Conservation (phyloP, 2,888 invertebrate genomes). For the Pasiphila rectangulata region DNA sequence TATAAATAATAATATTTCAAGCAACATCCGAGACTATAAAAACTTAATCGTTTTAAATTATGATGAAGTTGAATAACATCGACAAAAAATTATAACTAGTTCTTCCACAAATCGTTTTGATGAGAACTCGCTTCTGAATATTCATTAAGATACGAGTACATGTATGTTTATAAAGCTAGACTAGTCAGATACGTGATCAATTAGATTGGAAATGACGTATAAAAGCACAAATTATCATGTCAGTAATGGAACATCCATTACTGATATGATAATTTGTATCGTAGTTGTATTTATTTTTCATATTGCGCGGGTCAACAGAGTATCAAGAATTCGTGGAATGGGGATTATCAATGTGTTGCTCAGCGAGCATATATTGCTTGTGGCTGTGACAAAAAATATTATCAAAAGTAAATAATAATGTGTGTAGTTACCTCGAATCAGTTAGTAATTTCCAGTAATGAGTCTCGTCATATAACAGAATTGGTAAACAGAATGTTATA, state of each 20-base stretch:
- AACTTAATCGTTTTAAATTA: constrained; percentile 54
- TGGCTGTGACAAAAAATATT: no score
- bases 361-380: no score
- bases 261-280: constrained; percentile 43
- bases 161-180: not conserved
- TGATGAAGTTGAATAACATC: constrained; percentile 56
- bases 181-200: constrained; percentile 40
- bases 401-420: no score
- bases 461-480: no score
- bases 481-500: no score
- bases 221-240: constrained; percentile 43
- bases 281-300: constrained; percentile 54
- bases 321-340: constrained; percentile 7
- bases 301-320: constrained; percentile 47
- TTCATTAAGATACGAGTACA: constrained; percentile 60
- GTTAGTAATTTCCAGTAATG: no score
- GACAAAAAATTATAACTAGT: constrained; percentile 58
- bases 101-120: constrained; percentile 55
- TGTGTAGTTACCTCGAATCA: no score
- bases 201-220: constrained; percentile 63
- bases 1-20: constrained; percentile 58
- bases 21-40: constrained; percentile 58
- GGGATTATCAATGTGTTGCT: no score
- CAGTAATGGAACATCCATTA: not conserved
- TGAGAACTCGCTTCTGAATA: constrained; percentile 64